phyloP scores from a whole-genome alignment of 2,888 invertebrate species.

The Rhimphoctona megacephalus region DNA sequence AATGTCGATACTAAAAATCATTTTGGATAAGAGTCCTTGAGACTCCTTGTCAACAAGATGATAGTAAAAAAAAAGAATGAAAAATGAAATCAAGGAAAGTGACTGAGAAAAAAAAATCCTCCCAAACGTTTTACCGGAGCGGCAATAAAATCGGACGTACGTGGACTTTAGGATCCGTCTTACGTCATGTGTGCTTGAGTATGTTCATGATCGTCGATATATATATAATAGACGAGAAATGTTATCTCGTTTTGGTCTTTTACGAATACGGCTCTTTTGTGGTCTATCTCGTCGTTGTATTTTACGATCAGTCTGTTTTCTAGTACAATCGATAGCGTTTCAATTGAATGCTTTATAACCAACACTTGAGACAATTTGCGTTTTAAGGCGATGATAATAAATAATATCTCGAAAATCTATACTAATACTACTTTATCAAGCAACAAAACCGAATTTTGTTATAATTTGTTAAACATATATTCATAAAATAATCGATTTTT shows the following conservation, averaged over 20 bases:
- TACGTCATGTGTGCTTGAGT: slow-evolving; percentile 47
- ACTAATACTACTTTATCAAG: not conserved
- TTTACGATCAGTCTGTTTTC: slow-evolving; percentile 48
- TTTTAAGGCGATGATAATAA: not conserved
- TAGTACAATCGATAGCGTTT: slow-evolving; percentile 29
- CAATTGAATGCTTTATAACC: slow-evolving; percentile 7
- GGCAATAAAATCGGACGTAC: slow-evolving; percentile 25
- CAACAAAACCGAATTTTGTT: not conserved
- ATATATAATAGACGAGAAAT: slow-evolving; percentile 35
- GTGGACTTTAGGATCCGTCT: slow-evolving; percentile 1
- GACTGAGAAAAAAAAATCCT: slow-evolving; percentile 17
- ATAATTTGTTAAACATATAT: not conserved
- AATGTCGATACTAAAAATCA: not conserved
- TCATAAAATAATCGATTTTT: not conserved
- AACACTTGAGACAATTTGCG: not conserved
- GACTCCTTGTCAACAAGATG: not conserved
- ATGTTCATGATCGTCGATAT: slow-evolving; percentile 26
- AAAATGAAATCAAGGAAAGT: slow-evolving; percentile 42
- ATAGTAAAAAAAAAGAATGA: not conserved
- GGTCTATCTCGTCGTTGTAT: slow-evolving; percentile 50
- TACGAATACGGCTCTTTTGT: slow-evolving; percentile 11
- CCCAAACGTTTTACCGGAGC: not conserved
- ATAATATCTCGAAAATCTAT: not conserved
- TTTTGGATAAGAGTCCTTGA: slow-evolving; percentile 8
- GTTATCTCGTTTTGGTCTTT: slow-evolving; percentile 11